These are phyloP conservation scores for Galerucella pusilla DNA, from an alignment of 2,888 invertebrate species.

Conservation along the genomic window DNA sequence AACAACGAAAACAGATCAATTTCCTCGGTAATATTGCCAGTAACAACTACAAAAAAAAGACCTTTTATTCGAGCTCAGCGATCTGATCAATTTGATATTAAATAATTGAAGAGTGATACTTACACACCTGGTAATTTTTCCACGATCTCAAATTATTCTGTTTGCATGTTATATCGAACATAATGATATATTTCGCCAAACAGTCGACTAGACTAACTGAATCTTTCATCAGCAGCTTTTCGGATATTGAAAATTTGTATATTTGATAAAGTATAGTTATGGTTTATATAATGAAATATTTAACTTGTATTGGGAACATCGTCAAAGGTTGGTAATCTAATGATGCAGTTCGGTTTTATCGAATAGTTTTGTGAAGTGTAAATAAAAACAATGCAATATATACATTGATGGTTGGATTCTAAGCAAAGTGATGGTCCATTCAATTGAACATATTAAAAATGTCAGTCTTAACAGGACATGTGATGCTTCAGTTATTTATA, in stretches of 20 bases:
- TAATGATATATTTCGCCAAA: conserved; percentile 45
- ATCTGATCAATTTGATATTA: conserved; percentile 36
- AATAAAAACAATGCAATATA: not conserved
- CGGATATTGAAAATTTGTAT: conserved; percentile 31
- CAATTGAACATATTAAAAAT: no score
- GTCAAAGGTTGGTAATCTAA: not conserved
- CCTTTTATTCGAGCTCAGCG: conserved; percentile 26
- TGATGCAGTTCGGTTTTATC: not conserved
- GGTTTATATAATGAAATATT: not conserved
- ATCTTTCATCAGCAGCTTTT: conserved; percentile 31
- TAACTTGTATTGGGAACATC: not conserved
- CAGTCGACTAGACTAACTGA: conserved; percentile 34
- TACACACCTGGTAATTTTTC: conserved; percentile 41
- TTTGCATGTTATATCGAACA: conserved; percentile 43
- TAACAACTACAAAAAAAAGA: conserved; percentile 17
- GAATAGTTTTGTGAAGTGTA: not conserved
- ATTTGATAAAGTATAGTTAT: conserved; percentile 23
- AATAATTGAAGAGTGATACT: conserved; percentile 39
- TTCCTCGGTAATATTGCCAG: not conserved
- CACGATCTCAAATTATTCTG: conserved; percentile 46
- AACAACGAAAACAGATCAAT: not conserved
- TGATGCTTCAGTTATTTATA: no score
- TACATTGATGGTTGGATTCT: no score
- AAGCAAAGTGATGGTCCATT: no score
- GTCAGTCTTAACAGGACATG: no score